Base-by-base conservation (phyloP, 2,113 vertebrate genomes). In the Chlorodrepanis virens region DNA sequence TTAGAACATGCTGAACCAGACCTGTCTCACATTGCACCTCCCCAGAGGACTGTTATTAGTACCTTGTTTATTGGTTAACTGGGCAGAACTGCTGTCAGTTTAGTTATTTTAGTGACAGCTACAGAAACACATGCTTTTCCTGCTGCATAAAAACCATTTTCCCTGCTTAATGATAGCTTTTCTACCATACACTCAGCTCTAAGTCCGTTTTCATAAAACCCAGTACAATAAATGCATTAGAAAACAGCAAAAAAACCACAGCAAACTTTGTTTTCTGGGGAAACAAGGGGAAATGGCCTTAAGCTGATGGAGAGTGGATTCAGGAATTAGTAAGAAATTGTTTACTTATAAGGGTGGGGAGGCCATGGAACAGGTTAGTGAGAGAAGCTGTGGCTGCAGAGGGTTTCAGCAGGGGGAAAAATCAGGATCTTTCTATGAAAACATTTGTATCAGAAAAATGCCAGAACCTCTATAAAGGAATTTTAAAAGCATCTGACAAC, bases 31-130 rank as follows among this genome's bases (percentile, higher is more conserved):
- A 69, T 10, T 59, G 35, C 37, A 61, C 24, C 70, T 78, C 11
- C 50, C 54, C 45, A 81, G 70, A 96, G 92, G 81, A 44, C 31
- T 94, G 77, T 61, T 91, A 44, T 56, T 91, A 85, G 78, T 85
- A 90, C 72, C 67, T 89, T 93, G 80, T 77, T 89, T 88, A 89
- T 95, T 89, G 91, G 74, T 92, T 93, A 96, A 93, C 60, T 68
- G 84, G 52, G 53, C 81, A 94, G 74, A 89, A 95, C 40, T 89
- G 94, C 91, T 90, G 89, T 42, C 82, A 96, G 71, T 87, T 91
- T 87, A 93, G 85, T 75, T 52, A 70, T 90, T 96, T 97, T 82
- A 87, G 67, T 83, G 93, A 93, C 87, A 96, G 59, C 20, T 37
- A 49, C 78, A 93, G 17, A 33, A 93, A 84, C 45, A 56, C 0